Evolutionary conservation across 2,113 vertebrate genomes (phyloP).

Genomic region (Cnemophilus loriae): DNA sequence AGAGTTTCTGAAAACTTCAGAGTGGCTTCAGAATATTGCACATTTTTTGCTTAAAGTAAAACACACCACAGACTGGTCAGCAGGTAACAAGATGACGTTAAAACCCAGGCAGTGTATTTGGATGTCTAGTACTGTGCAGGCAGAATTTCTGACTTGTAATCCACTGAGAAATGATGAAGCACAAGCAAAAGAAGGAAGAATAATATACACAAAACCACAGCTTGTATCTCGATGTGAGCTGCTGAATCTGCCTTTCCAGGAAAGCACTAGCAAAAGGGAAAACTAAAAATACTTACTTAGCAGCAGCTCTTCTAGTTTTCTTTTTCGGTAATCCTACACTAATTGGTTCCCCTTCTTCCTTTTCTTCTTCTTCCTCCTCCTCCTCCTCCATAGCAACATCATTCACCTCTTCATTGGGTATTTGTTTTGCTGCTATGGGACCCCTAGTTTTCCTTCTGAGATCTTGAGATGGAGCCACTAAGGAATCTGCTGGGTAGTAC

Average conservation of each 20-base stretch:
- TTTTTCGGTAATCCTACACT: conserved; percentile 66
- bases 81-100: not conserved
- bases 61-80: not conserved
- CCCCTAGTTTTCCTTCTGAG: conserved; percentile 71
- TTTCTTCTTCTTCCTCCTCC: conserved; percentile 45
- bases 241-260: not conserved
- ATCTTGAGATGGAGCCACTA: conserved; percentile 89
- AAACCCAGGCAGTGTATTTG: not conserved
- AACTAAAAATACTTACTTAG: conserved; percentile 79
- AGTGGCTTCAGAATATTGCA: not conserved
- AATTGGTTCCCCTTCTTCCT: conserved; percentile 52
- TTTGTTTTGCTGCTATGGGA: conserved; percentile 4
- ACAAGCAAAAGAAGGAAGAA: not conserved
- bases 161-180: not conserved
- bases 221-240: not conserved
- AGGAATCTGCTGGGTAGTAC: conserved; percentile 86
- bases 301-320: conserved; percentile 84
- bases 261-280: not conserved
- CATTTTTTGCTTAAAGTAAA: not conserved
- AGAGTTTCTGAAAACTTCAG: not conserved
- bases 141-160: not conserved
- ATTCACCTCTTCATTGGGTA: conserved; percentile 11
- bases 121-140: not conserved
- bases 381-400: conserved; percentile 54
- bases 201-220: not conserved